Base-by-base conservation (phyloP, 2,888 invertebrate genomes). In the Hypolimnas misippus region DNA sequence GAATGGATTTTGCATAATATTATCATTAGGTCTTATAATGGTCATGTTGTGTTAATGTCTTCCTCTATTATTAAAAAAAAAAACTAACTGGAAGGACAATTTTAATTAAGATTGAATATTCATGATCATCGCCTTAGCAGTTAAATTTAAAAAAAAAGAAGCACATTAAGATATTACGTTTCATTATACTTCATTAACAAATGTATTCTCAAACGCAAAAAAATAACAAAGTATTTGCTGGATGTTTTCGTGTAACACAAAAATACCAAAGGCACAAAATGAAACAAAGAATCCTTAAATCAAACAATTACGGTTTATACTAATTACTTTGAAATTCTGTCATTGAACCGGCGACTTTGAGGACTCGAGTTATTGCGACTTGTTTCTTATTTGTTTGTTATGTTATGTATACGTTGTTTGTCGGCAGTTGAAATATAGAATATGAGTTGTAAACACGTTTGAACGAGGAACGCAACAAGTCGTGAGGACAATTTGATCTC, bases 401-500 rank as follows among this genome's bases (percentile, higher is more conserved):
- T 8, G 12, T 44, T 44, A 17, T 19, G 10, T 12, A 3, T 17
- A 12, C 75, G 74, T 70, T 54, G 8, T 29, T 14, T 33, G 29
- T 25, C 21, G 21, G 49, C 21, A 10, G 21, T 46, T 12, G 12
- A 31, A 42, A 50, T 19, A 46, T 19, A n/a, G 25, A 49, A 49
- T 31, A 33, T 10, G 54, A 35, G 74, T 74, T 76, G 85, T 84
- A 84, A 86, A 84, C 82, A 84, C 73, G 70, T 55, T 59, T 60
- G 60, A 44, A 62, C 52, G 53, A 42, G 73, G 66, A 73, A 77
- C 77, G 89, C 89, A 89, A 89, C 89, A 89, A 88, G 89, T 89
- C 82, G 79, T 72, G 72, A 68, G 76, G 75, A 73, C 70, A 74
- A 70, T 67, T 55, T 65, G 54, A 50, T 68, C 62, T 73, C 67